These are phyloP conservation scores for Pogoniulus pusillus DNA, from an alignment of 2,797 vertebrate genomes.

Conservation along the genomic window DNA sequence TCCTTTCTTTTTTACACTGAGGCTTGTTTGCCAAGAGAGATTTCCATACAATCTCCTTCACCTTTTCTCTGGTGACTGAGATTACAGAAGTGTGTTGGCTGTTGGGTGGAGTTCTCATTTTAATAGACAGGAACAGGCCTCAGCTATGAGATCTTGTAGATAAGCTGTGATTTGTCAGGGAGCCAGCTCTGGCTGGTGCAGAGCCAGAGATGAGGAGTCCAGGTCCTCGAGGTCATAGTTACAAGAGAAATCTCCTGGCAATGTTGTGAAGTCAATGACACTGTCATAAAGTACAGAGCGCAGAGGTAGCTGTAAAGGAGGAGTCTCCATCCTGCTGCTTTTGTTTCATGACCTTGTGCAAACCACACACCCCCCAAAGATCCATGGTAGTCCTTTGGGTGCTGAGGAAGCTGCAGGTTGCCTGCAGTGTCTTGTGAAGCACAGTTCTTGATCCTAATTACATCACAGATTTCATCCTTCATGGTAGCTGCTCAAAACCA, in stretches of 20 bases:
- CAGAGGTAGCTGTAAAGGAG: background rate
- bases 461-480: background rate
- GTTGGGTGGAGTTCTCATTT: background rate
- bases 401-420: background rate
- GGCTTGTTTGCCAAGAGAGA: background rate
- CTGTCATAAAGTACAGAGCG: background rate
- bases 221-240: background rate
- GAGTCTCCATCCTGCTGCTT: background rate
- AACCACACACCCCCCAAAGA: background rate
- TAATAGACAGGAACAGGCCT: background rate
- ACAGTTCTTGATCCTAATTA: background rate
- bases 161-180: background rate
- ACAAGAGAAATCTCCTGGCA: background rate
- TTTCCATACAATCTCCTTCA: background rate
- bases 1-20: background rate
- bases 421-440: background rate
- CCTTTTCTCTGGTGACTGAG: background rate
- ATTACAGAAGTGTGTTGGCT: background rate
- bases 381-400: fast-evolving
- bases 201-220: background rate
- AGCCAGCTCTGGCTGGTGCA: background rate
- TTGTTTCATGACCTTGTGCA: background rate
- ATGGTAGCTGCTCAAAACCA: background rate
- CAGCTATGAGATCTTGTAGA: background rate
- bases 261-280: fast-evolving